A percentile compares a stretch with the other conserved stretches of the same genome.
Conservation (phyloP, 2,888 invertebrate species). For the Drosophila paramelanica region DNA sequence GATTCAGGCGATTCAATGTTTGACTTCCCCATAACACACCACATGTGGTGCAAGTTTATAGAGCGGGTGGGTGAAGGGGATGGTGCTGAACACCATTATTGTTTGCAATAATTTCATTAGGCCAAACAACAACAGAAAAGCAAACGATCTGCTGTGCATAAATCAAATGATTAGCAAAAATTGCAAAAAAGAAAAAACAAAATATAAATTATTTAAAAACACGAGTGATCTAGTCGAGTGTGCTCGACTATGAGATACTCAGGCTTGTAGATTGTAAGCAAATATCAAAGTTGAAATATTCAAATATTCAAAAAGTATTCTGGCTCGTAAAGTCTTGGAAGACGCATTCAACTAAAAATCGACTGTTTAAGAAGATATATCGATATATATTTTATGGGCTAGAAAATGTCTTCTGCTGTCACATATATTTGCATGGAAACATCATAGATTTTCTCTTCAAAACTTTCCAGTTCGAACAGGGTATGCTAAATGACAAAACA, state of each 20-base stretch:
- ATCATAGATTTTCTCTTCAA: no score
- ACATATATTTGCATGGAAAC: no score
- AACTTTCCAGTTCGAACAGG: no score
- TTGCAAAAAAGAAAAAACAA: conserved; percentile 21
- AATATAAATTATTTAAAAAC: conserved; percentile 6
- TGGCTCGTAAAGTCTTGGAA: no score
- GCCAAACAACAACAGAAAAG: conserved; percentile 37
- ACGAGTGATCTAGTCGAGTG: neutral
- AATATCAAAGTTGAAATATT: no score
- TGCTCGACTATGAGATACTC: neutral
- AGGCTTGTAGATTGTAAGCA: no score
- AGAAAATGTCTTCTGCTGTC: no score
- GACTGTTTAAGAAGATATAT: no score
- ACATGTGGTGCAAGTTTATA: conserved; percentile 42
- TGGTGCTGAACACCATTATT: conserved; percentile 50
- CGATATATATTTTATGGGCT: no score
- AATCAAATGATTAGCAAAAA: conserved; percentile 64
- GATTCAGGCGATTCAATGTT: conserved; percentile 23
- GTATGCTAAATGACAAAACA: conserved; percentile 3
- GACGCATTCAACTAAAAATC: no score
- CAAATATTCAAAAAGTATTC: no score
- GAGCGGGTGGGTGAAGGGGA: neutral
- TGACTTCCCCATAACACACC: conserved; percentile 44
- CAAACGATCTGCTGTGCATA: conserved; percentile 56
- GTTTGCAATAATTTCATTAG: conserved; percentile 70